phyloP scores from a whole-genome alignment of 1,140 invertebrate genomes.

The Drosophila grimshawi region DNA sequence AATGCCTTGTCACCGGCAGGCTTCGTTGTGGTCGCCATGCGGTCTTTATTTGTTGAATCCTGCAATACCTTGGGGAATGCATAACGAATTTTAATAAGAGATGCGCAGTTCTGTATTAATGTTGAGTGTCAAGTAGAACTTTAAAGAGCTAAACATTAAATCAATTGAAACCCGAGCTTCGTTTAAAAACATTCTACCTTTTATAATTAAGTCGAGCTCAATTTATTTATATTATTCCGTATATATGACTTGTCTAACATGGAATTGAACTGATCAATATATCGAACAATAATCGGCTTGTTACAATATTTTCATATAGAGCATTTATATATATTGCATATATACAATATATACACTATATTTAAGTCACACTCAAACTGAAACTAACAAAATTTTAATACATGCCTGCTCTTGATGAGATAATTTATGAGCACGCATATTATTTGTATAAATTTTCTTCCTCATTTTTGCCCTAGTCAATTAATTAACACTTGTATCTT shows the following conservation, averaged over 20 bases:
- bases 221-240: too few species aligned
- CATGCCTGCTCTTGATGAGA: too few species aligned
- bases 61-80: conserved; percentile 3
- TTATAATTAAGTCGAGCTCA: too few species aligned
- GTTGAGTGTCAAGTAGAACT: neutral
- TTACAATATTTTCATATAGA: too few species aligned
- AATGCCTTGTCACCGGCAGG: neutral
- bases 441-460: neutral
- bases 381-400: too few species aligned
- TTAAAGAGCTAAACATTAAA: neutral
- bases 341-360: too few species aligned
- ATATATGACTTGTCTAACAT: too few species aligned
- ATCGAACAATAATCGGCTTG: too few species aligned
- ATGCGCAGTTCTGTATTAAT: neutral
- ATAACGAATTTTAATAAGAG: conserved; percentile 13
- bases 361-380: too few species aligned
- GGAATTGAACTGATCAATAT: too few species aligned
- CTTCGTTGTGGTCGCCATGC: conserved; percentile 27
- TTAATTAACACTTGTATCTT: conserved; percentile 21
- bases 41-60: conserved; percentile 8
- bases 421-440: neutral
- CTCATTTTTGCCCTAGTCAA: neutral
- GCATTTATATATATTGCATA: too few species aligned
- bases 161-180: neutral
- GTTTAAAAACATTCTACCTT: too few species aligned